Evolutionary conservation across 2,888 invertebrate genomes (phyloP).

Genomic region (Portevinia maculata): DNA sequence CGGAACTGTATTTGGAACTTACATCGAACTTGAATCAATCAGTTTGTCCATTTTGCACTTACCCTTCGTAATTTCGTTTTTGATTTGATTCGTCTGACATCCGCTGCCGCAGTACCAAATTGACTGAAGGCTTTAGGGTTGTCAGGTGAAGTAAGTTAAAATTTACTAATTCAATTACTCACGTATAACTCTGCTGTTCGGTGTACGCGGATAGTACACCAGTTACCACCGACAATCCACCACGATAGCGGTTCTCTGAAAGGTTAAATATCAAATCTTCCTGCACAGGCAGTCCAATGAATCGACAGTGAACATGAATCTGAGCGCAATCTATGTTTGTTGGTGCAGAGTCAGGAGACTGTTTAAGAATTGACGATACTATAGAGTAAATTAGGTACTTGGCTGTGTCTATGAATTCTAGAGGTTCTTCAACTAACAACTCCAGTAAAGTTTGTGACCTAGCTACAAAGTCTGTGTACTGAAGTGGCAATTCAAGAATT

Average conservation of each 20-base stretch:
- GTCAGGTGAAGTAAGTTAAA: too few relatives aligned
- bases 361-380: slow-evolving; percentile 76
- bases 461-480: slow-evolving; percentile 76
- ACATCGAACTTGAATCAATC: not conserved
- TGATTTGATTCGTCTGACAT: slow-evolving; percentile 79
- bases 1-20: slow-evolving; percentile 77
- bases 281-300: slow-evolving; percentile 78
- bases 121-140: slow-evolving; percentile 81
- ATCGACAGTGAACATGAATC: slow-evolving; percentile 78
- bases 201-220: slow-evolving; percentile 79
- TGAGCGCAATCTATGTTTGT: slow-evolving; percentile 78
- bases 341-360: slow-evolving; percentile 34
- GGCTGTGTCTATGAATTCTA: slow-evolving; percentile 78
- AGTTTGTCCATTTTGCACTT: slow-evolving; percentile 1
- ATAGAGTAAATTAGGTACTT: slow-evolving; percentile 78
- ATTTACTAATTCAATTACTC: too few relatives aligned
- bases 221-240: slow-evolving; percentile 77
- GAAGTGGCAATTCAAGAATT: slow-evolving; percentile 77
- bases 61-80: slow-evolving; percentile 78
- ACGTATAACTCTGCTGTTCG: slow-evolving; percentile 74
- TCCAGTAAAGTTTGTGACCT: slow-evolving; percentile 75
- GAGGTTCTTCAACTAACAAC: slow-evolving; percentile 78
- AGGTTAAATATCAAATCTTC: slow-evolving; percentile 76
- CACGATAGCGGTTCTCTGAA: slow-evolving; percentile 69
- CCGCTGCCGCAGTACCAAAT: slow-evolving; percentile 80